Evolutionary conservation across 2,113 vertebrate species (phyloP).

Genomic region (Cinclus cinclus): DNA sequence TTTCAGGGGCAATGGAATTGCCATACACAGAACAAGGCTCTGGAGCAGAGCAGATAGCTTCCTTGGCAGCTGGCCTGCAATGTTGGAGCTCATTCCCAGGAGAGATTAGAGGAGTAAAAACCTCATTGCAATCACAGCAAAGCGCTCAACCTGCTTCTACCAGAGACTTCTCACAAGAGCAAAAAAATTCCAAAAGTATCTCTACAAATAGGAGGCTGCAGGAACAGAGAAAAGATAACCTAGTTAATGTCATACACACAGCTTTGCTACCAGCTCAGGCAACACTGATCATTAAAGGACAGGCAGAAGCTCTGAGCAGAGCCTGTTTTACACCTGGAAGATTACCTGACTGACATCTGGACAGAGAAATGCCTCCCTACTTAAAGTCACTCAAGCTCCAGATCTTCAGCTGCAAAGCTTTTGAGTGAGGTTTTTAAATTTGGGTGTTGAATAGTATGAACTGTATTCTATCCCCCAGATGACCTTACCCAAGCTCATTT

Average conservation of each 20-base stretch:
- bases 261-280: neutral
- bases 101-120: conserved; percentile 31
- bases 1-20: neutral
- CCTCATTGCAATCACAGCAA: neutral
- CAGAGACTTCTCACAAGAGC: conserved; percentile 4
- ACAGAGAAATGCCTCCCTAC: neutral
- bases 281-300: neutral
- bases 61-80: conserved; percentile 2
- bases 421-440: neutral
- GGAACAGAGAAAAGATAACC: neutral
- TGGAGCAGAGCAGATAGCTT: conserved; percentile 46
- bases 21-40: neutral
- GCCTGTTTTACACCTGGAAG: neutral
- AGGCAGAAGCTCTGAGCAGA: neutral
- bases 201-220: neutral
- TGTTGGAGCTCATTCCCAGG: neutral
- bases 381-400: neutral
- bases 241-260: neutral
- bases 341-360: neutral
- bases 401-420: neutral
- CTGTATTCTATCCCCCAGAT: neutral
- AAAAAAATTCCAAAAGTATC: neutral
- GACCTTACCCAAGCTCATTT: neutral
- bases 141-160: conserved; percentile 30
- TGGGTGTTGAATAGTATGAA: neutral